Base-by-base conservation (phyloP, 2,888 invertebrate genomes). In the Villa cingulata region DNA sequence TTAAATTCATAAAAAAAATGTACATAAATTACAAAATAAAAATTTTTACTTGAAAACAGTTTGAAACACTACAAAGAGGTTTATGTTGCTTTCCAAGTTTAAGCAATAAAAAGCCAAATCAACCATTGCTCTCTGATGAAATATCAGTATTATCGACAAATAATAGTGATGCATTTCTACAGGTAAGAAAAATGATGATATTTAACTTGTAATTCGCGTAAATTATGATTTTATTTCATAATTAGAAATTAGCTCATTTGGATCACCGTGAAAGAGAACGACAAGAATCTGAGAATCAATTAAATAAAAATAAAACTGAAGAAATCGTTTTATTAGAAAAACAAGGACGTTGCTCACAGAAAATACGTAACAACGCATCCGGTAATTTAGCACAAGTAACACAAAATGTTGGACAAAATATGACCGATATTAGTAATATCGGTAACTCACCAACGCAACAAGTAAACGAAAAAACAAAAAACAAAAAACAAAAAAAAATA, bases 361-460 rank as follows among this genome's bases (percentile, higher is more conserved):
- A 57, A 40, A 41, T 55, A 12, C 37, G 57, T 32, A 56, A 44
- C 37, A 55, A 54, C 46, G 41, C 51, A 12, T 51, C 51, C 18
- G 56, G 56, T 16, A 57, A 57, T 45, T 48, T 57, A 27, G 55
- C 53, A 16, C 54, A 55, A 50, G 56, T 57, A 7, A 53, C 57
- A 17, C 55, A 56, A n/a, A 57, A 48, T 17, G 53, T 57, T 32
- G 57, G 57, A 14, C 56, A 56, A 47, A 57, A 57, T 51, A 57
- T 57, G 57, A 57, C 56, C 1, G 57, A 57, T 39, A 56, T 57
- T 9, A 55, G 54, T 46, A 57, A 57, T 39, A 56, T 57, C 48
- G 55, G 54, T 29, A 51, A 52, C 41, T 34, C 39, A 16, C 17
- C 44, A 41, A 45, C 48, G 12, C 49, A 51, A 48, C 49, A 51